Evolutionary conservation across 2,113 vertebrate species (phyloP).

Genomic region (Prionailurus viverrinus): DNA sequence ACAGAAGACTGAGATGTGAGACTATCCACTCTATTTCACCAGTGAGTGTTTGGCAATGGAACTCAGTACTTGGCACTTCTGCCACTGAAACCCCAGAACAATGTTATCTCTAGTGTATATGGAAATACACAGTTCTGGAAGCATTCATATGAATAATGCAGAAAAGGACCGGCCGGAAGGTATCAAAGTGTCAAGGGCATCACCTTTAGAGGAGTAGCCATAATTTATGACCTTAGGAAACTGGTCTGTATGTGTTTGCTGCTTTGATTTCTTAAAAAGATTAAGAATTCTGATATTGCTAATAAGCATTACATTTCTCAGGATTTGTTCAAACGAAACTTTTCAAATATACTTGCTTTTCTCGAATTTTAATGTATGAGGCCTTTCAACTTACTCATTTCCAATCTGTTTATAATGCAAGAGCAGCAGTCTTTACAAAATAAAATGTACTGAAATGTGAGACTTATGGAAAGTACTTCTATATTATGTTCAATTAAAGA

Average conservation of each 20-base stretch:
- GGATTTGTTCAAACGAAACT: not conserved
- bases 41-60: not conserved
- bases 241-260: not conserved
- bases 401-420: not conserved
- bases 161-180: not conserved
- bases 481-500: conserved; percentile 13
- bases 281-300: not conserved
- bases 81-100: not conserved
- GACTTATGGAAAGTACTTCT: not conserved
- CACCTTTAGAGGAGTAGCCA: not conserved
- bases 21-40: not conserved
- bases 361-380: not conserved
- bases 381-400: not conserved
- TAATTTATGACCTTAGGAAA: not conserved
- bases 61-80: not conserved
- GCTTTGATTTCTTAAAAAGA: not conserved
- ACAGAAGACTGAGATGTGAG: not conserved
- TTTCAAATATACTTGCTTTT: not conserved
- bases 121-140: not conserved
- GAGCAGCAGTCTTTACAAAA: not conserved
- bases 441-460: not conserved
- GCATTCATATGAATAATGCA: not conserved
- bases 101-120: not conserved
- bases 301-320: not conserved
- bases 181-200: not conserved